Evolutionary conservation across 2,888 invertebrate genomes (phyloP).

Genomic region (Lasioglossum zephyrum): DNA sequence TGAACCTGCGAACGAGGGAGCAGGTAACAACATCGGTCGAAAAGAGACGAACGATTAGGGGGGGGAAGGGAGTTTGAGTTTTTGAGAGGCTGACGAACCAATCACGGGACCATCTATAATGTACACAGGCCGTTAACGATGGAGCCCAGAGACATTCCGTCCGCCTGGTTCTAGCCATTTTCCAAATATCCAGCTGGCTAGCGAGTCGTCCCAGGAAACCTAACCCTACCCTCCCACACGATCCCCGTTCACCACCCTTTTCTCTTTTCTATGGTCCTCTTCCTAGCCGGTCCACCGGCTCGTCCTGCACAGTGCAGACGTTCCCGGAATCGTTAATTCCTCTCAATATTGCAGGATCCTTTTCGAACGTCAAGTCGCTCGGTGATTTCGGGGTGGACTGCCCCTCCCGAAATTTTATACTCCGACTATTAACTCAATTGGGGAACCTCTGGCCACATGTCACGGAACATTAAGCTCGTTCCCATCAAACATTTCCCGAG

Average conservation of each 20-base stretch:
- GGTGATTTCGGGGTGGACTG: constrained; percentile 16
- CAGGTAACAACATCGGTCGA: constrained; percentile 49
- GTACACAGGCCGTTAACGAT: constrained; percentile 78
- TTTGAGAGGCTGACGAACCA: constrained; percentile 80
- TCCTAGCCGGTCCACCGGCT: constrained; percentile 53
- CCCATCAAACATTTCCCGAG: background rate
- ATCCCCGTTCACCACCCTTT: constrained; percentile 39
- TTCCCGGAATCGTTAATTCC: constrained; percentile 81
- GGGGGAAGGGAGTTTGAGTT: constrained; percentile 68
- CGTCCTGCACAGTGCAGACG: constrained; percentile 69
- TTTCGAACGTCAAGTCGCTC: constrained; percentile 68
- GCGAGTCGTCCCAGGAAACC: constrained; percentile 70
- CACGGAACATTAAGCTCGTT: background rate
- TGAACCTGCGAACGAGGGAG: constrained; percentile 66
- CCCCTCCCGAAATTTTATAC: constrained; percentile 1
- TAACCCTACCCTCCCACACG: constrained; percentile 40
- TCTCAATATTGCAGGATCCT: constrained; percentile 79
- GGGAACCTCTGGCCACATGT: background rate
- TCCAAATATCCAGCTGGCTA: constrained; percentile 71
- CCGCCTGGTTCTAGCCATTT: constrained; percentile 73
- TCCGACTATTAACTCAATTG: constrained; percentile 4
- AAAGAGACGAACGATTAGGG: constrained; percentile 50
- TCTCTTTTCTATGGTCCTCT: constrained; percentile 65
- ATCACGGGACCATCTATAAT: constrained; percentile 81
- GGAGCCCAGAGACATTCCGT: constrained; percentile 74